phyloP scores from a whole-genome alignment of 2,888 invertebrate genomes.

The Diarsia rubi region DNA sequence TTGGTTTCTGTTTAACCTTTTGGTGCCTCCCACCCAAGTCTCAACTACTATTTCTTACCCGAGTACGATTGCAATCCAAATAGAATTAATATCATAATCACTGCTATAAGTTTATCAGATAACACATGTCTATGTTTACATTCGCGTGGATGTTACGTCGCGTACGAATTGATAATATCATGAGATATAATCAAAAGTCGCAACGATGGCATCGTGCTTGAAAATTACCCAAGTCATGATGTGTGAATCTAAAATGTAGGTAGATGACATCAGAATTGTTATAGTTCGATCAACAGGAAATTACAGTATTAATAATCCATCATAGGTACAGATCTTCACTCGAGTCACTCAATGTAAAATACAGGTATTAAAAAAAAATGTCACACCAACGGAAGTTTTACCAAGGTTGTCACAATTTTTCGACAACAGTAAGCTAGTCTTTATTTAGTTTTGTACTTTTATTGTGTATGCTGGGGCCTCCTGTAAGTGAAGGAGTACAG shows the following conservation, averaged over 20 bases:
- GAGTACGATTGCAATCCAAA: constrained; percentile 24
- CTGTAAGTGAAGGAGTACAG: too few species aligned
- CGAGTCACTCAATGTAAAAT: too few species aligned
- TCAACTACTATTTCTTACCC: background rate
- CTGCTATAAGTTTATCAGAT: constrained; percentile 42
- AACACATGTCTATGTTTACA: constrained; percentile 31
- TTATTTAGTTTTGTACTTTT: too few species aligned
- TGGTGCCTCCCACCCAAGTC: too few species aligned
- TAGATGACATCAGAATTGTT: background rate
- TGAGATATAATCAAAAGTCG: background rate
- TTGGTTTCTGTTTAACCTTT: too few species aligned
- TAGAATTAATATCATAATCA: constrained; percentile 24
- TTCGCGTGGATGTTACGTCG: background rate
- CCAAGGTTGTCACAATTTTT: too few species aligned
- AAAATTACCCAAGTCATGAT: background rate
- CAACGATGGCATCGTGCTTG: background rate
- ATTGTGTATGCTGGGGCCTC: too few species aligned
- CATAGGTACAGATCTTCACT: background rate
- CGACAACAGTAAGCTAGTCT: too few species aligned
- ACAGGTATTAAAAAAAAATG: too few species aligned
- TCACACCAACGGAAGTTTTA: too few species aligned
- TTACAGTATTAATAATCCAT: background rate
- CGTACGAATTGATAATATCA: background rate
- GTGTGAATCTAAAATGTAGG: background rate
- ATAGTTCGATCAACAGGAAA: background rate